Evolutionary conservation across 1,140 invertebrate species (phyloP), one percentile per base, ranked within the genome.

Genomic region (Drosophila nasuta): DNA sequence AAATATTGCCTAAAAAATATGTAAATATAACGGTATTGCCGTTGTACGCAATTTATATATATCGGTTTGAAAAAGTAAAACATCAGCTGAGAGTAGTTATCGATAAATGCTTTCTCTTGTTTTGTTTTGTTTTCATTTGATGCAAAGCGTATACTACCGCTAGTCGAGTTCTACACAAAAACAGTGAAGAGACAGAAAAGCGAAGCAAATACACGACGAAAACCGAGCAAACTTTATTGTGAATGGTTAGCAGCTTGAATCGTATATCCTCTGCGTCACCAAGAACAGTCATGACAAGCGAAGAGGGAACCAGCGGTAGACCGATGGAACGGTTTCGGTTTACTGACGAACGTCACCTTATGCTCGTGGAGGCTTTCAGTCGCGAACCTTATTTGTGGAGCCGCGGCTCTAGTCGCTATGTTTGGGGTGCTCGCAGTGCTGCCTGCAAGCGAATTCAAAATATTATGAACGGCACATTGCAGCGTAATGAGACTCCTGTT

Each of bases 301-400:
- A 51, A 5, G 2, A 10, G 5, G 10, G 7, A 28, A 3, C 20
- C 7, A 38, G 35, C 35, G 35, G 10, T 38, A 10, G 1, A 10
- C 35, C 35, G 35, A 38, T 1, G 3, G 56, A 13, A n/a, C 78
- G 10, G 13, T 88, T 81, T 20, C 85, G 85, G 1, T 89, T 88
- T 13, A 85, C 70, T n/a, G 78, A 89, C 13, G 81, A 75, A 13
- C 81, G 86, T 0, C 77, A 73, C 3, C 8, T 89, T 0, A 69
- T 67, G 54, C 89, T 88, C 43, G 85, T 88, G 13, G 68, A 81
- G 48, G 77, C 85, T 0, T 88, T 81, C n/a, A 56, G 86, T 0
- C 63, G 75, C 1, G 85, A 89, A 33, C 77, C 85, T 1, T 88
- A 86, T 15, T 63, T 88, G 0, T 88, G 85, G 85, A 89, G 76